Conservation (phyloP, 2,888 invertebrate species). For the Eurytoma adleriae region DNA sequence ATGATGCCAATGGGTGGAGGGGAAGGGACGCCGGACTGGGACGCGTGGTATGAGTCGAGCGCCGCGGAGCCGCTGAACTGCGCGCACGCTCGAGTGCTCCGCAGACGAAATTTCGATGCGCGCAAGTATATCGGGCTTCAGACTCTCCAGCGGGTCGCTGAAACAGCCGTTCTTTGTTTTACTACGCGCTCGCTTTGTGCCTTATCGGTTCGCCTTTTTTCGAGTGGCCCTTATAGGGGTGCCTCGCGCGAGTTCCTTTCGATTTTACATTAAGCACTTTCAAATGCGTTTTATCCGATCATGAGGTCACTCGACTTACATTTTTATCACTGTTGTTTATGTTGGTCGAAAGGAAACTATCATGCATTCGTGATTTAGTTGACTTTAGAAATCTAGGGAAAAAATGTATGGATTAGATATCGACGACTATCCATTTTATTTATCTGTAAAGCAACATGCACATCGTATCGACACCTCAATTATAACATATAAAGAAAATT, state of each 20-base stretch:
- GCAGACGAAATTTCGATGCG: slow-evolving; percentile 18
- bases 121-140: neutral
- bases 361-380: no score
- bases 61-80: neutral
- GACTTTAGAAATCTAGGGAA: no score
- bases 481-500: no score
- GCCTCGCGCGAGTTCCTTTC: neutral
- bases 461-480: no score
- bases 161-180: slow-evolving; percentile 23
- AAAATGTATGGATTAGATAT: no score
- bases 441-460: no score
- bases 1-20: slow-evolving; percentile 19
- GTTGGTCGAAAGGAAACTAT: no score
- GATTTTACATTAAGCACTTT: neutral
- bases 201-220: neutral
- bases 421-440: no score
- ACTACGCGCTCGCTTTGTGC: slow-evolving; percentile 12
- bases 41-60: neutral
- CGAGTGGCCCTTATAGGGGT: neutral
- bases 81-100: neutral
- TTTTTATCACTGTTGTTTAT: no score
- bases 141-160: neutral
- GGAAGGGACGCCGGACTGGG: neutral
- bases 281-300: no score
- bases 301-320: no score